Evolutionary conservation across 2,797 vertebrate genomes (phyloP), one percentile per base, ranked within the genome.

Genomic region (Ctenosaura bakeri): DNA sequence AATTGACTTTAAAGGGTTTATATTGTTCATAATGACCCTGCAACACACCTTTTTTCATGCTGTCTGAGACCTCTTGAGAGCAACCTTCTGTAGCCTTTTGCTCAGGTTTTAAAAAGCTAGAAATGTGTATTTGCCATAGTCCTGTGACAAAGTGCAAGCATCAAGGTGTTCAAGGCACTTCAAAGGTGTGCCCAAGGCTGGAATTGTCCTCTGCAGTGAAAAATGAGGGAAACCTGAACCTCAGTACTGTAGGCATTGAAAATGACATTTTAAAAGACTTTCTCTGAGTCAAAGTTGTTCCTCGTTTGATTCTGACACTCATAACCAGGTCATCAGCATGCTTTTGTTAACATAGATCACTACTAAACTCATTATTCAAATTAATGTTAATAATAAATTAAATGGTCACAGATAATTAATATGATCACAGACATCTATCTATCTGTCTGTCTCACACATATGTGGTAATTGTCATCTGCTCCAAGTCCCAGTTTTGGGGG

Each of bases 101-200:
- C 94, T 97, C 94, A 92, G 32, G 90, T 92, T 96, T 97, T 97
- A 96, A 97, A 87, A 97, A 95, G 88, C 91, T 89, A 93, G 96
- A 95, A 95, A 94, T 94, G 90, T 83, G 93, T 96, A 96, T 96
- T 95, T 96, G 90, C 94, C 96, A 88, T 95, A 95, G 92, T 96
- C 94, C 95, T 80, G 94, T 85, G 86, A 93, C 95, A 96, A 95
- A 92, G 95, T 94, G 90, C 94, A 95, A 96, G 93, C 90, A 91
- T 97, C 97, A 97, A 97, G 95, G 96, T 96, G 94, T 97, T 97
- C 95, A 95, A 97, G 97, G 95, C 92, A 26, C 96, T 97, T 97
- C 96, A 95, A 97, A 97, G 91, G 92, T 90, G 95, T 0, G 0
- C 94, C 96, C 94, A 96, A 97, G 96, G 95, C 95, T 93, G 42